Percentiles rank a stretch among this genome's conserved stretches.
Evolutionary conservation across 2,888 invertebrate species (phyloP).

Genomic region (Cephalotes varians): DNA sequence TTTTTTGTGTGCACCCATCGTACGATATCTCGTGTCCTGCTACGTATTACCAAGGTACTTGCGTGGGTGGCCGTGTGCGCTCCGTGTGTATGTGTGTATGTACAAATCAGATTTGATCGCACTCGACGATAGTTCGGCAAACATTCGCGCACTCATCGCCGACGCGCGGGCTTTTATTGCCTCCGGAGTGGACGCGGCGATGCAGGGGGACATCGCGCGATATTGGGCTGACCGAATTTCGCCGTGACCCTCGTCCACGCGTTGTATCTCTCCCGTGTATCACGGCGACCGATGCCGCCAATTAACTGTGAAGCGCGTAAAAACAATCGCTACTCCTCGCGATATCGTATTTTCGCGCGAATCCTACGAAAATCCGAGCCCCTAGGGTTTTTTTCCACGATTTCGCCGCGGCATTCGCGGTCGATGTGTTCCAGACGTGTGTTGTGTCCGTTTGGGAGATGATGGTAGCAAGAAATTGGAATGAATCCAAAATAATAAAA

Average conservation of each 20-base stretch:
- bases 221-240: slow-evolving; percentile 42
- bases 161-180: slow-evolving; percentile 52
- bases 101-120: slow-evolving; percentile 63
- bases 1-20: neutral
- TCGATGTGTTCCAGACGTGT: neutral
- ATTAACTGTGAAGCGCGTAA: neutral
- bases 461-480: neutral
- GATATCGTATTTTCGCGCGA: neutral
- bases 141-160: slow-evolving; percentile 51
- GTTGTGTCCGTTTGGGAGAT: neutral
- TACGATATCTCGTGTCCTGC: slow-evolving; percentile 31
- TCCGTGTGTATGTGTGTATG: slow-evolving; percentile 32
- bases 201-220: neutral
- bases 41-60: neutral
- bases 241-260: neutral
- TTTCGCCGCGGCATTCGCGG: neutral
- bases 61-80: neutral
- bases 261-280: neutral
- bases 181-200: slow-evolving; percentile 16
- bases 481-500: slow-evolving; percentile 24
- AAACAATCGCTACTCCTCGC: neutral
- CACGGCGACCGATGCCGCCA: neutral
- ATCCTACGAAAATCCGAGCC: neutral
- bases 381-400: neutral
- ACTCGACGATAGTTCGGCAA: slow-evolving; percentile 58